A percentile compares a stretch with the other conserved stretches of the same genome.
phyloP scores from a whole-genome alignment of 2,113 vertebrate genomes.

The Crotalus helleri region DNA sequence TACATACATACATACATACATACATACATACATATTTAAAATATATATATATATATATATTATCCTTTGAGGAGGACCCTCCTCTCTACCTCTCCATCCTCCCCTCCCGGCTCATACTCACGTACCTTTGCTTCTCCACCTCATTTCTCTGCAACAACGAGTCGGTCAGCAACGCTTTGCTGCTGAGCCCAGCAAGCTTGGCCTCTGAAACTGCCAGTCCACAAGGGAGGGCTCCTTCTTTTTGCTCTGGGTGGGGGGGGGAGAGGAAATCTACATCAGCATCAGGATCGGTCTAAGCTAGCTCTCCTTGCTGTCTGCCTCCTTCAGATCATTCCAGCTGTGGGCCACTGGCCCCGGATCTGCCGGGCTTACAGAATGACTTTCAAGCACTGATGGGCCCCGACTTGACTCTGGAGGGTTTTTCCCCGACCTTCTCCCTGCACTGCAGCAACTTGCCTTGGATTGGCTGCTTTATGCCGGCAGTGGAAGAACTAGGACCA shows the following conservation, averaged over 20 bases:
- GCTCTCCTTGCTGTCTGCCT: not conserved
- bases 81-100: too few relatives aligned
- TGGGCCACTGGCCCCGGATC: not conserved
- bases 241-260: slow-evolving; percentile 60
- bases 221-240: slow-evolving; percentile 54
- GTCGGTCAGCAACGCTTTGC: slow-evolving; percentile 71
- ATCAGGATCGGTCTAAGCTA: not conserved
- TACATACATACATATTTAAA: too few relatives aligned
- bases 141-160: slow-evolving; percentile 79
- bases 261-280: slow-evolving; percentile 31
- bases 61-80: not conserved
- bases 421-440: too few relatives aligned
- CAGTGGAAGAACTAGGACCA: not conserved
- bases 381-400: not conserved
- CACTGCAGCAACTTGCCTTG: not conserved
- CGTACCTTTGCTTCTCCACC: slow-evolving; percentile 82
- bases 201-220: slow-evolving; percentile 54
- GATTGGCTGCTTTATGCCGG: too few relatives aligned
- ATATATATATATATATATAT: too few relatives aligned
- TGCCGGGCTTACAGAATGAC: not conserved
- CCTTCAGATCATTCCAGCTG: not conserved
- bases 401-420: not conserved
- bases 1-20: too few relatives aligned
- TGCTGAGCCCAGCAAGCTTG: slow-evolving; percentile 70
- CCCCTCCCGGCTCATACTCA: slow-evolving; percentile 16